Percentiles rank a stretch among this genome's conserved stretches.
Evolutionary conservation across 2,888 invertebrate genomes (phyloP).

Genomic region (Sicus ferrugineus): DNA sequence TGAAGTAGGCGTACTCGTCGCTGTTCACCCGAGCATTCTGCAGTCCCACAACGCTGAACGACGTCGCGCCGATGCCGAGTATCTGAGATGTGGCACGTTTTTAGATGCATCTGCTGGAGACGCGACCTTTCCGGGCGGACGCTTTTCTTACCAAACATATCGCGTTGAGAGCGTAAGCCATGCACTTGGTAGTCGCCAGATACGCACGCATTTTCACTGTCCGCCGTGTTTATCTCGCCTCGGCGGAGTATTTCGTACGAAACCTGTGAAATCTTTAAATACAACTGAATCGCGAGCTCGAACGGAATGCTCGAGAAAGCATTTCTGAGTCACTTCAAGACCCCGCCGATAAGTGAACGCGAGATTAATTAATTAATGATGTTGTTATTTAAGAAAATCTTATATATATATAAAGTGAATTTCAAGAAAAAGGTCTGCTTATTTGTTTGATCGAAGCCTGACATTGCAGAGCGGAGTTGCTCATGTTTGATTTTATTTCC

Average conservation of each 20-base stretch:
- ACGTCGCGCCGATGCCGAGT: constrained; percentile 48
- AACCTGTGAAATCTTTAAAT: not conserved
- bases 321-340: not conserved
- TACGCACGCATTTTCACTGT: constrained; percentile 47
- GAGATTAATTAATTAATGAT: not conserved
- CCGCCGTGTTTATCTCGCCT: no score
- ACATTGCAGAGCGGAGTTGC: not conserved
- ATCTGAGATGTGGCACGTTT: constrained; percentile 42
- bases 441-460: not conserved
- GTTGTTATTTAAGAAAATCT: not conserved
- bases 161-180: constrained; percentile 52
- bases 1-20: constrained; percentile 35
- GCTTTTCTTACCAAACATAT: constrained; percentile 52
- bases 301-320: no score
- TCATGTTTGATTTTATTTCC: not conserved
- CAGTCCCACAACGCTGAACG: constrained; percentile 46
- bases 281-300: no score
- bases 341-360: not conserved
- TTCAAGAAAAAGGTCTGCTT: not conserved
- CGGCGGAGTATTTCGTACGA: not conserved
- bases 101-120: not conserved
- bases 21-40: constrained; percentile 36
- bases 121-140: no score
- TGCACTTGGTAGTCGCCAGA: constrained; percentile 53
- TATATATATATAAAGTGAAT: not conserved